Evolutionary conservation across 2,888 invertebrate species (phyloP), one percentile per base, ranked within the genome.

Genomic region (Agrochola macilenta): DNA sequence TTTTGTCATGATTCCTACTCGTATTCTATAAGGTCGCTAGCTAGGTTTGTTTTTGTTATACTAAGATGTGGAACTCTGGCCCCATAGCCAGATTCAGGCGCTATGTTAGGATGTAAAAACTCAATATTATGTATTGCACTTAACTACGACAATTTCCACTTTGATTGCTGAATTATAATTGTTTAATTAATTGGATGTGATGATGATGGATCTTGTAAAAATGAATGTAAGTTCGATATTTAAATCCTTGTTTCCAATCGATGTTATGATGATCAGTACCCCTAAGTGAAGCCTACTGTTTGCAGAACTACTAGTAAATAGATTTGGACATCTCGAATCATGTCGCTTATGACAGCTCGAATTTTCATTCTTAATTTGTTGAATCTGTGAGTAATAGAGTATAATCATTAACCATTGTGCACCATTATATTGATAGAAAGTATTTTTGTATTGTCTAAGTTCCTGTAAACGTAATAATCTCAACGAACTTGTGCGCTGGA

Each of bases 401-500:
- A 58, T 26, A 8, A 30, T 30, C 2, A 30, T 30, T 30, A 30
- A 2, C 8, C 30, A 26, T 14, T 57, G 12, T 60, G 58, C 26
- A 58, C 0, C 2, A 60, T 60, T 30, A 20, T 30, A 60, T 30
- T 30, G 30, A 7, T 30, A 17, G 20, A 35, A 68, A 68, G 2
- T 9, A 58, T 69, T 11, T 68, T 58, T 69, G n/a, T 12, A 58
- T 7, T 39, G 4, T n/a, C 39, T 2, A n/a, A 54, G 30, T 26
- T 30, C 20, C 35, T 74, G 46, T 73, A 43, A 35, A 5, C 35
- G 35, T 17, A 49, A 35, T n/a, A 69, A 69, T 60, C 23, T 61
- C 54, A 43, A 52, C 7, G 9, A 72, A 52, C 17, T 35, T 54
- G 14, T 60, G 81, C 75, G 79, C 81, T 65, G 76, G 82, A 52